Evolutionary conservation across 2,797 vertebrate genomes (phyloP).

Genomic region (Masticophis lateralis): DNA sequence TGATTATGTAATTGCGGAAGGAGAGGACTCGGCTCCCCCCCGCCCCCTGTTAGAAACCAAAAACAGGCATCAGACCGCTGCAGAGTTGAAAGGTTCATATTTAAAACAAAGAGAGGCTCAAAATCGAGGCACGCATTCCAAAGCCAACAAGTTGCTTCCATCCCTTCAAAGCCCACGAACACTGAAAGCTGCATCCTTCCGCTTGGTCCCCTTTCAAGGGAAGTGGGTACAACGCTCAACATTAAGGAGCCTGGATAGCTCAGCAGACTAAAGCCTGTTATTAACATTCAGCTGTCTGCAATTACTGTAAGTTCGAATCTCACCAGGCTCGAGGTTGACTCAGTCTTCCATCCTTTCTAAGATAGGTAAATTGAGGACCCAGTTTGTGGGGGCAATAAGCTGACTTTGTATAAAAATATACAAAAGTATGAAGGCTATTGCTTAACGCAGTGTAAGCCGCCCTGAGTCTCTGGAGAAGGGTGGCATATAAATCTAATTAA

Average conservation of each 20-base stretch:
- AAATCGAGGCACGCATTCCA: background rate
- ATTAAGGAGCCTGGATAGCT: background rate
- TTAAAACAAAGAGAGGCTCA: background rate
- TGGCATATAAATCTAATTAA: too few relatives aligned
- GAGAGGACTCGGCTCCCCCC: background rate
- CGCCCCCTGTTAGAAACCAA: background rate
- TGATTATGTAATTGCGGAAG: slow-evolving; percentile 7
- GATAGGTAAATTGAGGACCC: too few relatives aligned
- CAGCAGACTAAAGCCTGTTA: too few relatives aligned
- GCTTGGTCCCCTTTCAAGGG: background rate
- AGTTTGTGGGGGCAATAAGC: too few relatives aligned
- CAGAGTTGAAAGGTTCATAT: background rate
- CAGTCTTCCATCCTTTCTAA: too few relatives aligned
- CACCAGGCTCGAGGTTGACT: too few relatives aligned
- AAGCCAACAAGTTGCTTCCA: background rate
- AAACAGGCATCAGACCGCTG: background rate
- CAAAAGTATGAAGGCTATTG: too few relatives aligned
- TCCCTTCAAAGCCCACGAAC: background rate
- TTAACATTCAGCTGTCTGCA: too few relatives aligned
- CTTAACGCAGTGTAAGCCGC: too few relatives aligned
- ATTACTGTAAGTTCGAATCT: too few relatives aligned
- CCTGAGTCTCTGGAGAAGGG: too few relatives aligned
- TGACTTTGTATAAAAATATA: too few relatives aligned
- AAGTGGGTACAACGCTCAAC: background rate
- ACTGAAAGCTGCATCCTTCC: background rate